Evolutionary conservation across 2,113 vertebrate species (phyloP), one percentile per base, ranked within the genome.

Genomic region (Myocastor coypus): DNA sequence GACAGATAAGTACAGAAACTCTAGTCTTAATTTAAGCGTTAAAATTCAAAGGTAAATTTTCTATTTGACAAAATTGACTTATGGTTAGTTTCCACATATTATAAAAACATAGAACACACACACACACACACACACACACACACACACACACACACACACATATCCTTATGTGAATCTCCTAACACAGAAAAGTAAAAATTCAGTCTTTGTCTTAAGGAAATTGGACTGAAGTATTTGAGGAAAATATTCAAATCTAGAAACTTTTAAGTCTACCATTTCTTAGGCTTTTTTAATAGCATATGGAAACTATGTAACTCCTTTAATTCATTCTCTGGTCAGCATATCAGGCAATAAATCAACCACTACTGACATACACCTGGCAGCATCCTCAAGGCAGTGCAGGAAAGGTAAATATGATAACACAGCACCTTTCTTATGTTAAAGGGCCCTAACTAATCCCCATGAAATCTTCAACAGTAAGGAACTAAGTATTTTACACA

Each of bases 11-110:
- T 77, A 78, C 86, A 89, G n/a, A 34, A 37, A 37, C 89, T 68
- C 37, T 3, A 0, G 46, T 50, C 80, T 55, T 89, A 92, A 93
- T 77, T n/a, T 94, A 24, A 95, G 20, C 68, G 59, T 57, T 42
- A 55, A 12, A 78, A 92, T 93, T 42, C 55, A 66, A 75, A 92
- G 73, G 78, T n/a, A 73, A 28, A 87, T 28, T 84, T 87, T 82
- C 28, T 64, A 14, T 13, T 94, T 0, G 90, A 85, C 7, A 77
- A 80, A 30, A 94, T 17, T 55, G 0, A 83, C 90, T 14, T 92
- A 95, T 89, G 59, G 10, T 46, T 42, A 20, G 6, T 93, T 83
- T 63, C 52, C 89, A n/a, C 52, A 75, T 22, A 68, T 50, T 28
- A 81, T 59, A 20, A 73, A 26, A 94, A 94, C 57, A 10, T 46